Percentiles rank a stretch among this genome's conserved stretches.
phyloP scores from a whole-genome alignment of 2,113 vertebrate genomes.

The Xiphophorus hellerii region DNA sequence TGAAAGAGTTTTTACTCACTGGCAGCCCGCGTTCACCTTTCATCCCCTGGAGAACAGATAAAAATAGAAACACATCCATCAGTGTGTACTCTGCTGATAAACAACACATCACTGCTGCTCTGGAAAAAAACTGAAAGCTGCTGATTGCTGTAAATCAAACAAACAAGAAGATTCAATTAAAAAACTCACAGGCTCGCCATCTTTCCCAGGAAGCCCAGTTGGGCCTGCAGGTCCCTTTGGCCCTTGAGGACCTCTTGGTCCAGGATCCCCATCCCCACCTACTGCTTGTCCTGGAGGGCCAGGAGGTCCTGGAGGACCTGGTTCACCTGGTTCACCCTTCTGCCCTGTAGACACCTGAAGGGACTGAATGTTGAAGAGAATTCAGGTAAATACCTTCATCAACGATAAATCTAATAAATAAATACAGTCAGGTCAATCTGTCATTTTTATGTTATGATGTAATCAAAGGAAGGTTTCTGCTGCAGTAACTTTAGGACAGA shows the following conservation, averaged over 20 bases:
- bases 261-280: constrained; percentile 56
- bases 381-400: not conserved
- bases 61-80: constrained; percentile 25
- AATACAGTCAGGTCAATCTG: not conserved
- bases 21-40: constrained; percentile 74
- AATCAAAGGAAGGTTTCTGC: not conserved
- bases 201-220: constrained; percentile 68
- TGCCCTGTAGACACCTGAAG: constrained; percentile 54
- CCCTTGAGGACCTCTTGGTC: constrained; percentile 73
- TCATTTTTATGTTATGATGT: not conserved
- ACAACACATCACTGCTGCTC: constrained; percentile 7
- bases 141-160: not conserved
- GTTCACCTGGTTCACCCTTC: constrained; percentile 78
- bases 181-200: constrained; percentile 78
- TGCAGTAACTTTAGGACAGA: not conserved
- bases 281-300: constrained; percentile 59
- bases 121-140: not conserved
- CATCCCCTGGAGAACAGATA: constrained; percentile 72
- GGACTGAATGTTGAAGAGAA: not conserved
- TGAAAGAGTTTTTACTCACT: constrained; percentile 63
- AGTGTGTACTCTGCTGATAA: not conserved
- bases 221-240: constrained; percentile 59
- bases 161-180: not conserved
- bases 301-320: constrained; percentile 69
- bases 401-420: not conserved